Evolutionary conservation across 1,140 invertebrate species (phyloP).

Genomic region (Chlorops oryzae): DNA sequence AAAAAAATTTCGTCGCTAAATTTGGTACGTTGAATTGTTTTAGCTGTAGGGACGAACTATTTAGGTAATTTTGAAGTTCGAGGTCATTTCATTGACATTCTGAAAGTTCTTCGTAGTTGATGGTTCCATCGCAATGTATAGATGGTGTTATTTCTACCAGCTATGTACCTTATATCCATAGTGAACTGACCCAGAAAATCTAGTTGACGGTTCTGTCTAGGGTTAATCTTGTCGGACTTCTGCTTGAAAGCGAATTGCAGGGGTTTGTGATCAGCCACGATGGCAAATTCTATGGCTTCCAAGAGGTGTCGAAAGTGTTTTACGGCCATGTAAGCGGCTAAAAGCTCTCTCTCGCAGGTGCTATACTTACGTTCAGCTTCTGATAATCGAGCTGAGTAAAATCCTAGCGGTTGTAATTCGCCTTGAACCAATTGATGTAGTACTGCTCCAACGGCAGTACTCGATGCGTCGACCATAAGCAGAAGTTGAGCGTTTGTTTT

Average conservation of each 20-base stretch:
- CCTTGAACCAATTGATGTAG: constrained; percentile 20
- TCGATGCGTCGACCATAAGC: constrained; percentile 25
- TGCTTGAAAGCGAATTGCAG: constrained; percentile 34
- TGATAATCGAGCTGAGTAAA: not conserved
- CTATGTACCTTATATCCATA: constrained; percentile 36
- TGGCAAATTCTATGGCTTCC: constrained; percentile 37
- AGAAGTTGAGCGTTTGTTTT: constrained; percentile 9
- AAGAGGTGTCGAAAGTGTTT: constrained; percentile 22
- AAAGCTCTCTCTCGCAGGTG: constrained; percentile 38
- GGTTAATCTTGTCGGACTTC: constrained; percentile 26
- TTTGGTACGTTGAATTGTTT: not conserved
- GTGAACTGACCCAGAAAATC: constrained; percentile 45
- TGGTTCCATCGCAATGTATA: constrained; percentile 32
- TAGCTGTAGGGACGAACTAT: not conserved
- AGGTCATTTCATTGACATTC: constrained; percentile 3
- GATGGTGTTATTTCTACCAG: constrained; percentile 35
- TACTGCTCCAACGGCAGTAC: constrained; percentile 24
- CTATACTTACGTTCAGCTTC: constrained; percentile 11
- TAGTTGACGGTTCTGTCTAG: constrained; percentile 35
- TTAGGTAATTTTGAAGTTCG: not conserved
- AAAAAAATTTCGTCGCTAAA: not conserved
- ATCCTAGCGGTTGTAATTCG: no score
- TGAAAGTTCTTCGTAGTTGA: not conserved
- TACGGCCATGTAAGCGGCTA: constrained; percentile 32
- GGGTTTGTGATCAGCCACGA: constrained; percentile 47